Evolutionary conservation across 2,797 vertebrate genomes (phyloP).

Genomic region (Lophius americanus): DNA sequence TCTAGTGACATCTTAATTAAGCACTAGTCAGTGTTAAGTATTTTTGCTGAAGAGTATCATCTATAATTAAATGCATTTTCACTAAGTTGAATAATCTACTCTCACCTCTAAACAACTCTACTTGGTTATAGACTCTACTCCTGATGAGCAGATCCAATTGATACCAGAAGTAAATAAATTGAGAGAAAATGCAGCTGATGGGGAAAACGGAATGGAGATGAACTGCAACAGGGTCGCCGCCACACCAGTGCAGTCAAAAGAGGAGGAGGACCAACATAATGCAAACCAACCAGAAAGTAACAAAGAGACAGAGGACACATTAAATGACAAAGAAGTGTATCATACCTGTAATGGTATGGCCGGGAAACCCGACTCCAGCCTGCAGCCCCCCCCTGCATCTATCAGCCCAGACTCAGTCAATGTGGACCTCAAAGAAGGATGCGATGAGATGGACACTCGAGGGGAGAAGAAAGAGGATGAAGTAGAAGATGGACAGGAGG

Average conservation of each 20-base stretch:
- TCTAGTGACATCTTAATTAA: neutral
- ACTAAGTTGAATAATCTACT: neutral
- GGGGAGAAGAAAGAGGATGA: conserved; percentile 56
- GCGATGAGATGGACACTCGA: conserved; percentile 57
- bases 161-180: conserved; percentile 19
- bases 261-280: conserved; percentile 64
- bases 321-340: conserved; percentile 48
- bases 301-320: conserved; percentile 38
- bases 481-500: conserved; percentile 59
- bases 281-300: conserved; percentile 42
- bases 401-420: conserved; percentile 48
- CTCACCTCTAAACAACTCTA: no score
- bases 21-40: neutral
- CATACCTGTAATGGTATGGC: conserved; percentile 65
- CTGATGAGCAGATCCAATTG: conserved; percentile 52
- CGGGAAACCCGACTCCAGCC: conserved; percentile 9
- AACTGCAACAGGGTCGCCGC: conserved; percentile 86
- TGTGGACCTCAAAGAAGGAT: conserved; percentile 56
- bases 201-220: conserved; percentile 74
- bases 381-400: conserved; percentile 22
- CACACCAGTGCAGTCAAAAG: conserved; percentile 47
- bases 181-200: conserved; percentile 31
- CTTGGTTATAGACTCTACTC: conserved; percentile 51
- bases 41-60: neutral
- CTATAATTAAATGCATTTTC: neutral